These are phyloP conservation scores for Bufo gargarizans DNA, from an alignment of 2,113 vertebrate genomes.

Conservation along the genomic window DNA sequence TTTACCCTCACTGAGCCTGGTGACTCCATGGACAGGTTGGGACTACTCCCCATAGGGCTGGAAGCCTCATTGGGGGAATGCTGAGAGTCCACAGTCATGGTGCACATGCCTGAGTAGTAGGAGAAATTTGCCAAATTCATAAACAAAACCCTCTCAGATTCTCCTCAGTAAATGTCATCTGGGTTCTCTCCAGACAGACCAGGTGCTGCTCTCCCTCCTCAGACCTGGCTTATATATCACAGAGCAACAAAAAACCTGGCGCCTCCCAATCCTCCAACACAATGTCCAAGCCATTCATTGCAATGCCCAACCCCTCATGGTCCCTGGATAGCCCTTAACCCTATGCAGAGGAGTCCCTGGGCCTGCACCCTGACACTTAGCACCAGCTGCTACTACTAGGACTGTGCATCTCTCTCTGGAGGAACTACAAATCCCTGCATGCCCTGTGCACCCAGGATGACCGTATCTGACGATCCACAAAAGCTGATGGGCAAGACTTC, in stretches of 20 bases:
- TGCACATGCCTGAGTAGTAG: constrained; percentile 79
- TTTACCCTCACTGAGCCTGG: constrained; percentile 69
- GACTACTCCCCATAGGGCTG: constrained; percentile 75
- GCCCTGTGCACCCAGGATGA: not conserved
- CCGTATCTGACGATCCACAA: not conserved
- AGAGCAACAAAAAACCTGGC: constrained; percentile 39
- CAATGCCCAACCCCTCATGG: constrained; percentile 53
- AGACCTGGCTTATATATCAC: constrained; percentile 59
- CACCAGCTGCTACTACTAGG: not conserved
- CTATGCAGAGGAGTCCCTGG: not conserved
- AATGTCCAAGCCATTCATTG: constrained; percentile 47
- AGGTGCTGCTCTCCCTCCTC: constrained; percentile 50
- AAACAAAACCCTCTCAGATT: constrained; percentile 67
- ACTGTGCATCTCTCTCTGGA: not conserved
- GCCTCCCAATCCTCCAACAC: constrained; percentile 58
- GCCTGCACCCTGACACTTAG: not conserved
- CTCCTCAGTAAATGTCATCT: not conserved
- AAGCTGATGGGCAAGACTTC: not conserved
- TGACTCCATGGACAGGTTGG: constrained; percentile 73
- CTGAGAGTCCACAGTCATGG: constrained; percentile 79
- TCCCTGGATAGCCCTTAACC: not conserved
- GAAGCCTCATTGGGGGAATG: constrained; percentile 66
- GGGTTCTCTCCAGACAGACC: constrained; percentile 52
- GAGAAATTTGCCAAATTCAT: constrained; percentile 83
- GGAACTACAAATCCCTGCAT: constrained; percentile 21